Base-by-base conservation (phyloP, 2,888 invertebrate genomes). In the Amiota minor region DNA sequence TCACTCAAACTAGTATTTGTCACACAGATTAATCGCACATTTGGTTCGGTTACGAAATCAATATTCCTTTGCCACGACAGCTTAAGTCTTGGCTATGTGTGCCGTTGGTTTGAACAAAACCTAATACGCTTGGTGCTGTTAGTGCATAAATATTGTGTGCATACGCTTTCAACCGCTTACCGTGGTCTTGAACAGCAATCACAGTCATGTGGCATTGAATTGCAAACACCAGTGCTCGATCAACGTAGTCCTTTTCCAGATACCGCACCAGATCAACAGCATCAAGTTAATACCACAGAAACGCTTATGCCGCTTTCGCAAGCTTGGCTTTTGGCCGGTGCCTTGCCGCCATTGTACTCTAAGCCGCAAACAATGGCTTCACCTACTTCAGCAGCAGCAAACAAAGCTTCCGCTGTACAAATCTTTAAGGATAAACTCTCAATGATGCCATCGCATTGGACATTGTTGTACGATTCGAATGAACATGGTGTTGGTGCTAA, bases 401-500 rank as follows among this genome's bases (percentile, higher is more conserved):
- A 83, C 67, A 87, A 87, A 73, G 81, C 81, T 10, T 82, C 85
- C 11, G 90, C 90, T 20, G 90, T 91, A 8, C 90, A 91, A 77
- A 89, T 90, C 74, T 93, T 94, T 89, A 91, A 94, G 82, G 92
- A 93, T 73, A 92, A 93, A 75, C 89, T 94, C 20, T 93, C 93
- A 80, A 91, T 93, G 79, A 91, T 94, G 81, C 94, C 94, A 1
- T 94, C 94, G 73, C 96, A 96, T 90, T 98, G 97, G 97, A 92
- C 93, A 71, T 91, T 95, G 75, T 90, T 98, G 70, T 98, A 97
- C 91, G 93, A 94, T 84, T 95, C 96, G 72, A 93, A 93, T 81
- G 93, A 95, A 75, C 95, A 97, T 90, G 98, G 97, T 0, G 90
- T 95, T n/a, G 97, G 97, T 45, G 92, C 94, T 72, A 97, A 97